phyloP scores from a whole-genome alignment of 1,140 invertebrate genomes.

The Drosophila guanche region DNA sequence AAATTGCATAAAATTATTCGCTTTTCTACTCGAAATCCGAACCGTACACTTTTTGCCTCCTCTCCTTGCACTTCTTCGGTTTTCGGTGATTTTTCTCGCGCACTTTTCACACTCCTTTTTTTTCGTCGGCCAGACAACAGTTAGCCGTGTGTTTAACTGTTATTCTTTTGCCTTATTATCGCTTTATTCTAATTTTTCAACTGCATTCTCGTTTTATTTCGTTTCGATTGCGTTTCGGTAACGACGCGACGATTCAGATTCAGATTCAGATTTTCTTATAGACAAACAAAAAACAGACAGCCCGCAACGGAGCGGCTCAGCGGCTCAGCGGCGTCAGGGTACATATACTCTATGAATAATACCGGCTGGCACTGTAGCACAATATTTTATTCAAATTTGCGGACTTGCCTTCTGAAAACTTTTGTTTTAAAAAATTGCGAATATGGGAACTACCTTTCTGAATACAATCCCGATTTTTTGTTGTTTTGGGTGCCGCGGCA shows the following conservation, averaged over 20 bases:
- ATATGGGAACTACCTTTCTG: too few relatives aligned
- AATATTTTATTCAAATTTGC: too few relatives aligned
- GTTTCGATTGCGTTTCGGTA: slow-evolving; percentile 26
- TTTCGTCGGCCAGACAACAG: slow-evolving; percentile 54
- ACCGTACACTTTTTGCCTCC: slow-evolving; percentile 33
- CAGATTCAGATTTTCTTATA: slow-evolving; percentile 34
- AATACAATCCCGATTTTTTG: too few relatives aligned
- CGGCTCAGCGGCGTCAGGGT: background rate
- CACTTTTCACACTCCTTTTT: slow-evolving; percentile 36
- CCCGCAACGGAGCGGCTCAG: slow-evolving; percentile 6
- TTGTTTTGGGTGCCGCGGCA: too few relatives aligned
- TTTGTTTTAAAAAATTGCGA: too few relatives aligned
- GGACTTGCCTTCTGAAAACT: too few relatives aligned
- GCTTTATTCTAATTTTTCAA: slow-evolving; percentile 23
- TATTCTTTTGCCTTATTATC: slow-evolving; percentile 28
- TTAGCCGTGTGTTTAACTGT: slow-evolving; percentile 54
- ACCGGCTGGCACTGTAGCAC: too few relatives aligned
- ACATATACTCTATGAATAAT: background rate
- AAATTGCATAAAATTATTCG: slow-evolving; percentile 65
- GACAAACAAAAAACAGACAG: slow-evolving; percentile 53
- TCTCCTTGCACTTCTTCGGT: slow-evolving; percentile 8
- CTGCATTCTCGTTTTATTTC: slow-evolving; percentile 33
- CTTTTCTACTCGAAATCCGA: slow-evolving; percentile 33
- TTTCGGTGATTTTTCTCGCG: slow-evolving; percentile 26
- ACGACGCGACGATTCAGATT: slow-evolving; percentile 18